Evolutionary conservation across 2,888 invertebrate species (phyloP), one percentile per base, ranked within the genome.

Genomic region (Ypsolopha sequella): DNA sequence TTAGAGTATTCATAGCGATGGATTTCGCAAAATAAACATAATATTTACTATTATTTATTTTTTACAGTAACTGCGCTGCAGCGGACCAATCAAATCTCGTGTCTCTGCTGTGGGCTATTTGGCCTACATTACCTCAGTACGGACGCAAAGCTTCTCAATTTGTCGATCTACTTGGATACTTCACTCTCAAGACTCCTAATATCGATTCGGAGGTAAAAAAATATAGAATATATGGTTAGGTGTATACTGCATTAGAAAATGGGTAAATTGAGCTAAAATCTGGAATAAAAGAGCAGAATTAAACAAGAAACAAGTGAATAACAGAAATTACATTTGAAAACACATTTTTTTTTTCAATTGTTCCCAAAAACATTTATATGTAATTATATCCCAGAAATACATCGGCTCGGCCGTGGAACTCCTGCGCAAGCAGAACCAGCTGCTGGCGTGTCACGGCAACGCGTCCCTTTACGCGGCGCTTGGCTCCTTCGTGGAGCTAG

Each of bases 61-160:
- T 59, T 68, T 35, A 6, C 56, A 92, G 92, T 72, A 95, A 96
- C 69, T 95, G 95, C 0, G 89, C 91, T 10, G 88, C 90, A 51
- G 69, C 89, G 0, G 94, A 96, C 60, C 95, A 96, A 67, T 93
- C 95, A 60, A 87, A 88, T 1, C 73, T 98, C 36, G 88, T 98
- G 8, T 93, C 94, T 49, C 85, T 96, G 36, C 82, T 98, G 65
- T 98, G 98, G 98, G 90, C 91, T 46, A 85, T 98, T 58, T 98
- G 98, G 97, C 95, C 96, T 0, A 86, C 94, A 48, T 84, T 98
- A 52, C 95, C 97, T 1, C 91, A 93, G 52, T 97, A 96, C 70
- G 99, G 99, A 0, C 90, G 95, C 2, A 95, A 98, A 75, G 97
- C 98, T 0, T 94, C 96, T 0, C 98, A 99, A 76, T 98, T 98